These are phyloP conservation scores for Phenganax marumi DNA, from an alignment of 92 coral and sea anemone species.

Conservation along the genomic window DNA sequence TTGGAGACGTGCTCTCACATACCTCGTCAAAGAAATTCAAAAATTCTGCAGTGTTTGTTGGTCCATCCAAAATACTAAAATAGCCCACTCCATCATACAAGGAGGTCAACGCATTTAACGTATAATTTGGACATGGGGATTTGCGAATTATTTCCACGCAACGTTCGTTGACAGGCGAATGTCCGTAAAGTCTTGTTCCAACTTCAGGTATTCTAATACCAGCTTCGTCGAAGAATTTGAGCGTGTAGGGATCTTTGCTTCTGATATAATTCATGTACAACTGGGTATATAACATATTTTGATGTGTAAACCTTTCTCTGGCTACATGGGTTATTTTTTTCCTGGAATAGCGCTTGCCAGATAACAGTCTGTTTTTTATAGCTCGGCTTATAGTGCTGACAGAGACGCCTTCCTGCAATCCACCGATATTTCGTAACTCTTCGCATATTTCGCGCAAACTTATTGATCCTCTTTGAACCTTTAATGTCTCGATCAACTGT, in stretches of 20 bases:
- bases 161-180: constrained; percentile 36
- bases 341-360: too few species aligned
- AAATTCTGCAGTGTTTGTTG: constrained; percentile 42
- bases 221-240: constrained; percentile 54
- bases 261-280: constrained; percentile 28
- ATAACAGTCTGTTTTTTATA: constrained; percentile 41
- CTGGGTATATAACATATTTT: constrained; percentile 37
- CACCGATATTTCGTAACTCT: constrained; percentile 20
- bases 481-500: constrained; percentile 27
- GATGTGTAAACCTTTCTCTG: too few species aligned
- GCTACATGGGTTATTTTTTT: constrained; percentile 49
- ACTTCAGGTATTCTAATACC: constrained; percentile 50
- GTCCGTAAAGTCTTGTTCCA: too few species aligned
- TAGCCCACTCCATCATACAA: constrained; percentile 38
- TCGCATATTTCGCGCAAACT: constrained; percentile 34
- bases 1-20: not conserved
- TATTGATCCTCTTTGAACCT: constrained; percentile 8
- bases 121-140: constrained; percentile 27
- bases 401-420: constrained; percentile 30
- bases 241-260: constrained; percentile 22
- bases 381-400: constrained; percentile 30
- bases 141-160: constrained; percentile 50
- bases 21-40: constrained; percentile 34
- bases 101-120: constrained; percentile 29
- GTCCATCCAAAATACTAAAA: constrained; percentile 39